Percentiles rank a stretch among this genome's conserved stretches.
Evolutionary conservation across 2,888 invertebrate genomes (phyloP).

Genomic region (Mycalesis mineus): DNA sequence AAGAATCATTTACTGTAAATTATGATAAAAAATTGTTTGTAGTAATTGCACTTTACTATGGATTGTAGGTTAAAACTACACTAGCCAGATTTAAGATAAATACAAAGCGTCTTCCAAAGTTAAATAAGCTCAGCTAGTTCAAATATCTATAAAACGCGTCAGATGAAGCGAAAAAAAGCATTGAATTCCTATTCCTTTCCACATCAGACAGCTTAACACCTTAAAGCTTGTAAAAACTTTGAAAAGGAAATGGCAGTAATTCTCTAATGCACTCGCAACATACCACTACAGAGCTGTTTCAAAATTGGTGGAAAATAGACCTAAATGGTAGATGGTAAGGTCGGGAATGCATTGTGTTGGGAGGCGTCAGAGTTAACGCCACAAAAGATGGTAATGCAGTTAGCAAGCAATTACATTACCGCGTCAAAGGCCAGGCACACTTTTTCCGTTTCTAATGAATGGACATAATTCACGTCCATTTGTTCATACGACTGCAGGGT

Average conservation of each 20-base stretch:
- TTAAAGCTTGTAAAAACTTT: conserved; percentile 12
- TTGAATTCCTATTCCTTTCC: conserved; percentile 5
- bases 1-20: too few species aligned
- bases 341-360: conserved; percentile 1
- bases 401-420: conserved; percentile 29
- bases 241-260: conserved; percentile 20
- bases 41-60: too few species aligned
- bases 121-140: neutral
- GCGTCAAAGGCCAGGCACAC: conserved; percentile 28
- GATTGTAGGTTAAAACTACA: neutral
- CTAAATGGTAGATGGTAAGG: neutral
- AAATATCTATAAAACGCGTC: neutral
- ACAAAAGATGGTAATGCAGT: conserved; percentile 25
- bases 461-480: conserved; percentile 38
- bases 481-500: conserved; percentile 18
- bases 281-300: conserved; percentile 6
- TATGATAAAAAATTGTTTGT: too few species aligned
- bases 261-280: conserved; percentile 23
- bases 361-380: conserved; percentile 4
- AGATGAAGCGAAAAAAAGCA: neutral
- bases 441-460: conserved; percentile 36
- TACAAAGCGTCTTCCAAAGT: neutral
- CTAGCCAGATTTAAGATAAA: neutral
- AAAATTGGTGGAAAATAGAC: neutral
- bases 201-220: conserved; percentile 4